Base-by-base conservation (phyloP, 2,888 invertebrate genomes). In the Nemurella pictetii region DNA sequence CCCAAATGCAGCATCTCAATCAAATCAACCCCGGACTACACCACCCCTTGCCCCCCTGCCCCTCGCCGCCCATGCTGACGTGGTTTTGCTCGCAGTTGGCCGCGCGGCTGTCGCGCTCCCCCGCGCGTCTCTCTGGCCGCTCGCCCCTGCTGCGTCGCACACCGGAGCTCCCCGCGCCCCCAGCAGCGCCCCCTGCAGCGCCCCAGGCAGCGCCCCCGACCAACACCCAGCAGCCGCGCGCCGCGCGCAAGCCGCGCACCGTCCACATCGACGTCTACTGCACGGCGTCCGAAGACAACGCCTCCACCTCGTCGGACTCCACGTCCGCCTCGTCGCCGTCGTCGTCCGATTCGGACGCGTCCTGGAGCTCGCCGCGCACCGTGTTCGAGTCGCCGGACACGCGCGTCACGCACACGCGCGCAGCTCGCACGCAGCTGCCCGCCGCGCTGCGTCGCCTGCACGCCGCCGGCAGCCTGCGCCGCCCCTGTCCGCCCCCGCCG, bases 221-320 rank as follows among this genome's bases (percentile, higher is more conserved):
- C 27, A n/a, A 20, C 55, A 20, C 55, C 9, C 9, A 55, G 55
- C 9, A 12, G 15, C 55, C 9, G 55, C 55, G 55, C 55, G 20
- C 55, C 15, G 84, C 90, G 87, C 91, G 90, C 87, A 90, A 90
- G 88, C 93, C 93, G 15, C 92, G 94, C 85, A 95, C 95, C 0
- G 94, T 95, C 32, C 95, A 95, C 88, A 95, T 95, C 83, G 95
- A 95, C 89, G 95, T 95, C 1, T 95, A 95, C 88, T 95, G 95
- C 88, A 95, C 95, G 0, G 95, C 94, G 0, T 94, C 94, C 0
- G 91, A 91, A 55, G 90, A 90, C 74, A 90, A 89, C 78, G 87
- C 87, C 30, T 89, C 89, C 84, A 88, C 87, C 80, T 91, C 91
- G 85, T 88, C 89, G 85, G 85, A 86, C 4, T 75, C 84, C 27